These are phyloP conservation scores for Eucera pruinosa DNA, from an alignment of 2,888 invertebrate species.

Conservation along the genomic window DNA sequence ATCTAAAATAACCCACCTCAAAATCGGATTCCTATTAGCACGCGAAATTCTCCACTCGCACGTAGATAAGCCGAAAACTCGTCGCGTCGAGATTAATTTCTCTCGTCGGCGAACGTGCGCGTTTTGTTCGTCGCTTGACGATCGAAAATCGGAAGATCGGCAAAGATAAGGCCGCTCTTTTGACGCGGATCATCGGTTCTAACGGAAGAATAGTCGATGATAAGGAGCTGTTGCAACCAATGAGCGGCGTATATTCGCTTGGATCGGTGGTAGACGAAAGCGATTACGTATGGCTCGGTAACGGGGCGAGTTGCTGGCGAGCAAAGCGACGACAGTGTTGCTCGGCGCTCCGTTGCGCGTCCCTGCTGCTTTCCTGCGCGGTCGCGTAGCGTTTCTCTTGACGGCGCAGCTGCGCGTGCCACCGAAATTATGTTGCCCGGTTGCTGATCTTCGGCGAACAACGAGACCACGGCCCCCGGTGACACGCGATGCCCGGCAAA, in stretches of 20 bases:
- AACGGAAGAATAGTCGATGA: constrained; percentile 35
- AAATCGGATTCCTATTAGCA: no score
- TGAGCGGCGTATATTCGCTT: constrained; percentile 21
- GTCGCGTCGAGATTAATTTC: no score
- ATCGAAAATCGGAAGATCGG: not conserved
- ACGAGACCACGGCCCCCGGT: not conserved
- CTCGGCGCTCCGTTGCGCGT: constrained; percentile 63
- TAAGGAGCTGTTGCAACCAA: constrained; percentile 50
- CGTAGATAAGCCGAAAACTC: no score
- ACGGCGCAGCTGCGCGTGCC: constrained; percentile 37
- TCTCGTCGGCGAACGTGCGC: no score
- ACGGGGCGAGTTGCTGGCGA: constrained; percentile 30
- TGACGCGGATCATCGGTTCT: not conserved
- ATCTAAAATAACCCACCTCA: no score
- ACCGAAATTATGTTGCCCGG: constrained; percentile 26
- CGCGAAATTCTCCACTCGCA: no score
- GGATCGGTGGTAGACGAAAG: constrained; percentile 27
- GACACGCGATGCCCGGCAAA: constrained; percentile 48
- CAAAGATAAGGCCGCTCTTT: not conserved
- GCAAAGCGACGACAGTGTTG: constrained; percentile 56
- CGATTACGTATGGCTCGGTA: constrained; percentile 31
- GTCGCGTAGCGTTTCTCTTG: constrained; percentile 12
- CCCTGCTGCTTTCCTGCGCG: constrained; percentile 16
- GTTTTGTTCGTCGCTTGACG: no score
- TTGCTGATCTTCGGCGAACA: constrained; percentile 22